Evolutionary conservation across 2,113 vertebrate genomes (phyloP).

Genomic region (Uria lomvia): DNA sequence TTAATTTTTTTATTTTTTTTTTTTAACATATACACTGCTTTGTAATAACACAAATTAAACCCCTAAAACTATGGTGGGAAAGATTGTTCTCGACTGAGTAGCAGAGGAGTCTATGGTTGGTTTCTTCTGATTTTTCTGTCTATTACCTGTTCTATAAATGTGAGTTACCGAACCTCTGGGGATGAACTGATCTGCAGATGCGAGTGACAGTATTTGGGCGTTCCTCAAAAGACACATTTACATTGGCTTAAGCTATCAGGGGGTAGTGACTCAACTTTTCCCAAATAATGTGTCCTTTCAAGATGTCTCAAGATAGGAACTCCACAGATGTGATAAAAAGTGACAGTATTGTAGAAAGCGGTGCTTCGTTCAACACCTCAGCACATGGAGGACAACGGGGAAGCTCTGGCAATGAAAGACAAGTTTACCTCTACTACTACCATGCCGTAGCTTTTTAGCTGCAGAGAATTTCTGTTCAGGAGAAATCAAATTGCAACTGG

Average conservation of each 20-base stretch:
- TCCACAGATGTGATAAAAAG: background rate
- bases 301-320: background rate
- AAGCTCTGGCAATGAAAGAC: background rate
- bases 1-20: background rate
- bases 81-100: background rate
- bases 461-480: background rate
- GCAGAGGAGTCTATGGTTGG: background rate
- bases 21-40: background rate
- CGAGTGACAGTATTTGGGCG: background rate
- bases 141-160: background rate
- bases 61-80: background rate
- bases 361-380: background rate
- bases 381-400: background rate
- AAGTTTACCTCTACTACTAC: background rate
- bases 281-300: background rate
- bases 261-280: background rate
- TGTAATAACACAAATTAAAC: background rate
- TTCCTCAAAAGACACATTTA: background rate
- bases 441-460: background rate
- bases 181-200: background rate
- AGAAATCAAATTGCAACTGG: background rate
- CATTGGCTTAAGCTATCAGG: background rate
- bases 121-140: background rate
- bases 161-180: background rate
- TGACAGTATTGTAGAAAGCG: background rate